Evolutionary conservation across 2,113 vertebrate genomes (phyloP), one percentile per base, ranked within the genome.

Genomic region (Acinonyx jubatus): DNA sequence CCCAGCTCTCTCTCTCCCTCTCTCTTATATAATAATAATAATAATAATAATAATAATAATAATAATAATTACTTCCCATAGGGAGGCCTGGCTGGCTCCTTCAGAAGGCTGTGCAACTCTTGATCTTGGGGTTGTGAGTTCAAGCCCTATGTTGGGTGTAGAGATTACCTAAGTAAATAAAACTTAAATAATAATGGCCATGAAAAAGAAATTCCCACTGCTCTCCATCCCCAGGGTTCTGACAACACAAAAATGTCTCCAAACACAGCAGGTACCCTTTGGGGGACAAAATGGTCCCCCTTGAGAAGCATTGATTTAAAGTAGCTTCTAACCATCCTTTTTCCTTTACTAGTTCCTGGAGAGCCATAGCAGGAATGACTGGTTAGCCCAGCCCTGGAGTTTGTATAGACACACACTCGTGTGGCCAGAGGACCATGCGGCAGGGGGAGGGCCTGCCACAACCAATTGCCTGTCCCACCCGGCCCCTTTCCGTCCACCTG

Each of bases 1-100:
- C 21, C 57, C 57, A 61, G 45, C 7, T 0, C 45, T 0, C 41
- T 0, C 45, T 1, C 7, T 41, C 7, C 0, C 45, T 1, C 41
- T 1, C 45, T 1, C 7, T 41, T 5, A 41, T 41, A 41, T 57
- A 21, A 57, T 21, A 9, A 61, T 61, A 61, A 61, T 23, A 61
- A 57, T 18, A 55, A 55, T 57, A 57, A 57, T 57, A 57, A 45
- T 57, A 23, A 61, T 23, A 9, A 61, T 61, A 61, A 61, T 23
- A 61, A 61, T 18, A 55, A 55, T 19, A 57, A 57, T 4, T 45
- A 29, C 16, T 45, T 76, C 73, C 73, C 73, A 45, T 29, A 74
- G 25, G 41, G 41, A 14, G 14, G 7, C 73, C 41, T 45, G 25
- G 6, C 73, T 38, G 13, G 38, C 38, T 48, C 25, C 6, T 0